Conservation (phyloP, 2,888 invertebrate species). For the Theodoxus fluviatilis region DNA sequence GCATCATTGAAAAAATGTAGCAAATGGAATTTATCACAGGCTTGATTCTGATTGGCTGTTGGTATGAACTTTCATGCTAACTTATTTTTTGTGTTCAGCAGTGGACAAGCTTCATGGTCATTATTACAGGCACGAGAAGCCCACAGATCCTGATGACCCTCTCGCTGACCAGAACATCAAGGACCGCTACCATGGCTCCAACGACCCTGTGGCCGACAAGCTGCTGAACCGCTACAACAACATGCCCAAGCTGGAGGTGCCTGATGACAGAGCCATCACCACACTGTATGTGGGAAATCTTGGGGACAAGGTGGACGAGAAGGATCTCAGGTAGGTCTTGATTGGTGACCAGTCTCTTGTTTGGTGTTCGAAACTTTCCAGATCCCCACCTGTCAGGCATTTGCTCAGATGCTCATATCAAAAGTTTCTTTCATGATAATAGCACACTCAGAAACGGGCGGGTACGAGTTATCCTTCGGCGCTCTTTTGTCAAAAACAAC, state of each 20-base stretch:
- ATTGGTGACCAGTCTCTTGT: too few species aligned
- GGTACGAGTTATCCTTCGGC: too few species aligned
- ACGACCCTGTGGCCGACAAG: conserved; percentile 96
- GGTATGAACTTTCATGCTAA: neutral
- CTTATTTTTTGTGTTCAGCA: neutral
- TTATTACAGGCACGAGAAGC: conserved; percentile 82
- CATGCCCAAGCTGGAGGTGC: conserved; percentile 92
- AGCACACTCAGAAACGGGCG: too few species aligned
- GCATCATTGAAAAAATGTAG: too few species aligned
- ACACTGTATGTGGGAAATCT: conserved; percentile 97
- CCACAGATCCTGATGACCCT: conserved; percentile 96
- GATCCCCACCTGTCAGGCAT: too few species aligned
- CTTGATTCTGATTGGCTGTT: neutral
- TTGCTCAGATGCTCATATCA: too few species aligned
- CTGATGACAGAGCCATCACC: conserved; percentile 94
- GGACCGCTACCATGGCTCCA: conserved; percentile 83
- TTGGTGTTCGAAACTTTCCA: too few species aligned
- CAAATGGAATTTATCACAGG: neutral
- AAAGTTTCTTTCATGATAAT: too few species aligned
- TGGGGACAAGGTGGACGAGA: conserved; percentile 84
- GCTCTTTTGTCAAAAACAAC: too few species aligned
- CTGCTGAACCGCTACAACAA: conserved; percentile 87
- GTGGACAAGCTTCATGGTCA: neutral
- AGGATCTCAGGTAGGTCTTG: conserved; percentile 79
- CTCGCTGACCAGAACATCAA: conserved; percentile 94